Base-by-base conservation (phyloP, 2,113 vertebrate species). In the Penelope pileata region DNA sequence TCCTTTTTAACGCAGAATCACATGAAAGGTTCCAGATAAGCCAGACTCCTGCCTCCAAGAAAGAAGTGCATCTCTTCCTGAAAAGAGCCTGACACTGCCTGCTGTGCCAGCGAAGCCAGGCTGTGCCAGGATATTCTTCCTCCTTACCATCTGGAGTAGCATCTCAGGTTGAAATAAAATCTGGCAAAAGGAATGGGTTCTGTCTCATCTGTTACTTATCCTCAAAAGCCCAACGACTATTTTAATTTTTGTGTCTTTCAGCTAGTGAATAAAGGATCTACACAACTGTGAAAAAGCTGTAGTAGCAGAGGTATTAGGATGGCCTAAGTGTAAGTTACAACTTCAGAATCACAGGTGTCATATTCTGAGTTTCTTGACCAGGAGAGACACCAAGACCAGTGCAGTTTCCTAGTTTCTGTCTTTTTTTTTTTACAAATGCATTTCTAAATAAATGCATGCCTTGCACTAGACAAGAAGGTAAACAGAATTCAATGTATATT, bases 51-150 rank as follows among this genome's bases (percentile, higher is more conserved):
- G 32, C 27, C 26, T 36, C 62, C 62, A 66, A 7, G 84, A 26
- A 91, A 60, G 78, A 50, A 85, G 27, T 1, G 5, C 38, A 9
- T 59, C 58, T 76, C 81, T 83, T 56, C 54, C 91, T 43, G 79
- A 60, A 67, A 27, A 80, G 42, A 83, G 75, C 67, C 48, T n/a
- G 45, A 23, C 16, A 2, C 45, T 83, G 67, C 87, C 91, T 91
- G 89, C 74, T 85, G 19, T 32, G 82, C 78, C 84, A 62, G 5
- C 10, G 82, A 92, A 92, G 81, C 40, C 64, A 40, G 92, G 42
- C 68, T 86, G 80, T 59, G 77, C 91, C 84, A 90, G 93, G 94
- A 58, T 85, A 63, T 34, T 93, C 17, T 87, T 82, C 86, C 82
- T 91, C 64, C 72, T 67, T 43, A 75, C 90, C 91, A 90, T 78